Evolutionary conservation across 2,797 vertebrate species (phyloP).

Genomic region (Parauchenoglanis ngamensis): DNA sequence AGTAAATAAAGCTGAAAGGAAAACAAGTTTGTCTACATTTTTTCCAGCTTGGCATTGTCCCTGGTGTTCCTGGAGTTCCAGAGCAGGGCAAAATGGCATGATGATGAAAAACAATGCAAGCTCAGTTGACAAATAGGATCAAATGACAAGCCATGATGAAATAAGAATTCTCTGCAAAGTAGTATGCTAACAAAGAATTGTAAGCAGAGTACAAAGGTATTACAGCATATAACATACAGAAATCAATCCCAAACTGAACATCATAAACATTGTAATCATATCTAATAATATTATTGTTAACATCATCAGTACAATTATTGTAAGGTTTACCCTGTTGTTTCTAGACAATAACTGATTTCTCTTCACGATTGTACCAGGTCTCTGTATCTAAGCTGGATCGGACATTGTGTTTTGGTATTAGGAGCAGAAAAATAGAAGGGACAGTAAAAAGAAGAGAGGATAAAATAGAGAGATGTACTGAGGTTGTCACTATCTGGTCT

Average conservation of each 20-base stretch:
- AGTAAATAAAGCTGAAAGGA: constrained; percentile 56
- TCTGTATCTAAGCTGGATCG: constrained; percentile 66
- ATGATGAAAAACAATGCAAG: constrained; percentile 44
- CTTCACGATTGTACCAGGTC: constrained; percentile 75
- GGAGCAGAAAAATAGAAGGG: constrained; percentile 62
- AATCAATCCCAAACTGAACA: constrained; percentile 77
- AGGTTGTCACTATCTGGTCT: constrained; percentile 65
- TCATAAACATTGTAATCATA: constrained; percentile 80
- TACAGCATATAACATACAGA: constrained; percentile 75
- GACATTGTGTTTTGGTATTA: constrained; percentile 73
- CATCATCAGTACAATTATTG: constrained; percentile 81
- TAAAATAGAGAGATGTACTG: constrained; percentile 67
- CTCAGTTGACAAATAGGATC: constrained; percentile 50
- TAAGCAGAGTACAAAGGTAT: constrained; percentile 78
- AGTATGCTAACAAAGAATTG: constrained; percentile 74
- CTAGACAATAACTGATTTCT: constrained; percentile 71
- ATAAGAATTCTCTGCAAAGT: constrained; percentile 68
- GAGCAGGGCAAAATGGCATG: constrained; percentile 32
- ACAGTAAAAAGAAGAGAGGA: constrained; percentile 65
- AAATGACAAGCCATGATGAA: constrained; percentile 51
- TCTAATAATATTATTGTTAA: constrained; percentile 75
- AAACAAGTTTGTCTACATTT: constrained; percentile 54
- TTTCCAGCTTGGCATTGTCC: constrained; percentile 54
- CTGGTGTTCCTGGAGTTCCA: constrained; percentile 30
- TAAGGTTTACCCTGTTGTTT: constrained; percentile 83